Evolutionary conservation across 2,888 invertebrate genomes (phyloP).

Genomic region (Drosophila nr. fundita): DNA sequence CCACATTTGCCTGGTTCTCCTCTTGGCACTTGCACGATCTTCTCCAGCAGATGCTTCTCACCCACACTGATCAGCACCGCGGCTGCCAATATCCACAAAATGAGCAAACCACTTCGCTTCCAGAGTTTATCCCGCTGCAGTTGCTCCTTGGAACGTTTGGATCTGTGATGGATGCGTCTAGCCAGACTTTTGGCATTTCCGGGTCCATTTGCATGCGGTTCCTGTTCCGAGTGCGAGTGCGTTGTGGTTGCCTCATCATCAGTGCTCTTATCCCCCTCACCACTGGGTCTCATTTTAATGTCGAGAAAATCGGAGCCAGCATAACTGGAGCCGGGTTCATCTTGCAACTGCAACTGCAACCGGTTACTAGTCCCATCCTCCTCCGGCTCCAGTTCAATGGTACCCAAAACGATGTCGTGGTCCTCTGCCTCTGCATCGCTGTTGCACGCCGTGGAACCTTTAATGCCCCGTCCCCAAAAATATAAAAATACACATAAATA

Average conservation of each 20-base stretch:
- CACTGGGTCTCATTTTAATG: conserved; percentile 35
- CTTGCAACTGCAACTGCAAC: conserved; percentile 28
- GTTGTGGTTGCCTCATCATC: conserved; percentile 80
- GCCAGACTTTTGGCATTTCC: conserved; percentile 64
- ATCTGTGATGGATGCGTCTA: conserved; percentile 62
- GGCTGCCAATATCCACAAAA: conserved; percentile 82
- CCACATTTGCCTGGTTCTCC: conserved; percentile 77
- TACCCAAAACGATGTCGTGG: conserved; percentile 29
- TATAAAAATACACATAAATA: conserved; percentile 23
- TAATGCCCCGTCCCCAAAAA: background rate
- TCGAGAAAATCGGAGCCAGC: conserved; percentile 71
- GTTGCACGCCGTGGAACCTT: conserved; percentile 70
- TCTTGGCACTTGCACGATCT: conserved; percentile 82
- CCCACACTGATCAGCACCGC: conserved; percentile 77
- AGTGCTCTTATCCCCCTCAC: conserved; percentile 63
- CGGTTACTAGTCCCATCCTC: conserved; percentile 36
- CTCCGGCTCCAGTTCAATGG: conserved; percentile 56
- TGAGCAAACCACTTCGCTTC: conserved; percentile 76
- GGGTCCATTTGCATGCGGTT: conserved; percentile 56
- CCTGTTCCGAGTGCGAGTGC: conserved; percentile 79
- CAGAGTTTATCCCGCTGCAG: conserved; percentile 66
- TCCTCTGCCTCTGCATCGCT: conserved; percentile 60
- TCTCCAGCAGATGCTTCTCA: conserved; percentile 82
- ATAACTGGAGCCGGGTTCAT: conserved; percentile 53
- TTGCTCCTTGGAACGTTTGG: conserved; percentile 72